phyloP scores from a whole-genome alignment of 2,797 vertebrate species.

The Rhabdomys pumilio region DNA sequence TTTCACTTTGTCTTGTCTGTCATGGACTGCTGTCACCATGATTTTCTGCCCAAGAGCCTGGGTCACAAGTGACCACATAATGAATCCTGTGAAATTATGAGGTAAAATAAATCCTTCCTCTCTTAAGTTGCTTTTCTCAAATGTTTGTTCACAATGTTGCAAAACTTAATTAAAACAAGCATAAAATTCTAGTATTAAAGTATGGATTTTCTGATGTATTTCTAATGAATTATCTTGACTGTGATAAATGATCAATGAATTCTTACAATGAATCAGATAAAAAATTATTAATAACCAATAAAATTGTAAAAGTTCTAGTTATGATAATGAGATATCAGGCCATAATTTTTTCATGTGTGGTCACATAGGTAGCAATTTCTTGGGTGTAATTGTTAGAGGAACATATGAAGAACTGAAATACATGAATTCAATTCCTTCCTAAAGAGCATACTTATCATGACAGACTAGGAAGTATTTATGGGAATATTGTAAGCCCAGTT shows the following conservation, averaged over 20 bases:
- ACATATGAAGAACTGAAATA: not conserved
- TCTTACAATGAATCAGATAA: not conserved
- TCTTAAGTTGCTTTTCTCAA: not conserved
- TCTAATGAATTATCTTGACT: not conserved
- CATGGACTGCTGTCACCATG: not conserved
- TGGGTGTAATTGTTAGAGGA: not conserved
- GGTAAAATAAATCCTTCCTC: not conserved
- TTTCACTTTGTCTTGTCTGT: not conserved
- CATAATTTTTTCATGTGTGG: not conserved
- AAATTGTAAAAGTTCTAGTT: not conserved
- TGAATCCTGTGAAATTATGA: not conserved
- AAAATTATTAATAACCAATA: not conserved
- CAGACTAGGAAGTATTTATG: not conserved
- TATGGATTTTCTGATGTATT: not conserved
- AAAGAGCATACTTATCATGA: not conserved
- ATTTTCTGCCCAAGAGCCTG: not conserved
- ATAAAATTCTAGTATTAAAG: not conserved
- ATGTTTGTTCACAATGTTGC: not conserved
- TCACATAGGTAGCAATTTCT: not conserved
- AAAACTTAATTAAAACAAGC: not conserved
- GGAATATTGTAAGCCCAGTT: not conserved
- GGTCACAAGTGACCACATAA: not conserved
- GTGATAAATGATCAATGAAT: not conserved
- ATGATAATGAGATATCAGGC: not conserved
- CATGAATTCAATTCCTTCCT: not conserved